Conservation (phyloP, 2,113 vertebrate genomes). For the Axis porcinus region DNA sequence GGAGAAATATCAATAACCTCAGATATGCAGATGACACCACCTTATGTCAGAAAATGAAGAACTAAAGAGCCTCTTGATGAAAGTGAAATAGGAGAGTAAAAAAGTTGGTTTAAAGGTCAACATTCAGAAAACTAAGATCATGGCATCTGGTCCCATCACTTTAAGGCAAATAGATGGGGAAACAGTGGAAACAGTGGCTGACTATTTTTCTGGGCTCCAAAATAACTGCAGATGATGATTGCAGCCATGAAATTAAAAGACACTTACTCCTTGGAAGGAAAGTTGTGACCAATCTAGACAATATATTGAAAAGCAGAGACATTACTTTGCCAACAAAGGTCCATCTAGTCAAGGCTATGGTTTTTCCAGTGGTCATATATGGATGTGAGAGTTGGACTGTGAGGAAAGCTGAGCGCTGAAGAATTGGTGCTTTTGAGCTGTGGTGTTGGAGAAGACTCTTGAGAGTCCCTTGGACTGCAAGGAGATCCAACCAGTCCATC, state of each 20-base stretch:
- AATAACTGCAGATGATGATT: background rate
- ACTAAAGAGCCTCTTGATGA: background rate
- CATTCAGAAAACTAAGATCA: too few species aligned
- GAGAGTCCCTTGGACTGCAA: background rate
- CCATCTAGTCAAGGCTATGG: background rate
- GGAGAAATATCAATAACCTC: background rate
- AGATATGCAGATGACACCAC: background rate
- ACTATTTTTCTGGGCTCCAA: background rate
- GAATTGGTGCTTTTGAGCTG: background rate
- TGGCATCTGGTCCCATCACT: too few species aligned
- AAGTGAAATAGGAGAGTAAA: too few species aligned
- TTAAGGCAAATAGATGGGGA: too few species aligned
- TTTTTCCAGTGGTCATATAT: background rate
- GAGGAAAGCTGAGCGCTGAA: background rate
- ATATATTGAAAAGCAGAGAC: background rate
- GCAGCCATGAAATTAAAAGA: background rate
- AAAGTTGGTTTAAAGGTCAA: too few species aligned
- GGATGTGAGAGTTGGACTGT: background rate
- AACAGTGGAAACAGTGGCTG: too few species aligned
- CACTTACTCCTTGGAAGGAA: accelerated
- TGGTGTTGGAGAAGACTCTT: background rate
- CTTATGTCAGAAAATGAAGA: background rate
- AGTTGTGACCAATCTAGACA: background rate
- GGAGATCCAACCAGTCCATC: background rate
- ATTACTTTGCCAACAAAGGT: background rate